Percentiles rank a stretch among this genome's conserved stretches.
phyloP scores from a whole-genome alignment of 2,888 invertebrate genomes.

The Colostygia pectinataria region DNA sequence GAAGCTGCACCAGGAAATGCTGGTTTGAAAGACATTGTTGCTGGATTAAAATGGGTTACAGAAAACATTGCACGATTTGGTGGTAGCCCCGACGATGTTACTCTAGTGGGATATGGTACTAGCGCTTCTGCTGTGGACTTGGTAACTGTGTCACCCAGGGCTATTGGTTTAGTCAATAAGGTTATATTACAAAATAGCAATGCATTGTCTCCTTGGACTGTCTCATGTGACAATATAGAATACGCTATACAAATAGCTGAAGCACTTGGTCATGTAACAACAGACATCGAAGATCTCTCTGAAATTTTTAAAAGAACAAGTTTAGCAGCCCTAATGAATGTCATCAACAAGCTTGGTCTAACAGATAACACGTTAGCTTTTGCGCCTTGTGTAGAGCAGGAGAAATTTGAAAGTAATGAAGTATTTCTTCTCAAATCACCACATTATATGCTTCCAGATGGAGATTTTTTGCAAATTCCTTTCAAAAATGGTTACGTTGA shows the following conservation, averaged over 20 bases:
- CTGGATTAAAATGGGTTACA: constrained; percentile 89
- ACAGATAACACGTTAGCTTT: constrained; percentile 69
- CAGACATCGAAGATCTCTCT: constrained; percentile 53
- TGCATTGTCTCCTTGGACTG: constrained; percentile 74
- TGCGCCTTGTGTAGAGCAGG: constrained; percentile 69
- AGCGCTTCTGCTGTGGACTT: constrained; percentile 84
- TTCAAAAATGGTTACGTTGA: constrained; percentile 69
- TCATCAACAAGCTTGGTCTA: constrained; percentile 65
- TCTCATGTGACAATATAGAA: constrained; percentile 62
- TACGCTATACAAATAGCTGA: constrained; percentile 64
- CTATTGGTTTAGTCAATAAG: constrained; percentile 60
- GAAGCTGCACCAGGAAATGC: constrained; percentile 90
- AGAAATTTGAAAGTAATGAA: constrained; percentile 42
- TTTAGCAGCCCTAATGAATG: constrained; percentile 62
- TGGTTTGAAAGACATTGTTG: constrained; percentile 92
- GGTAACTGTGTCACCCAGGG: constrained; percentile 63
- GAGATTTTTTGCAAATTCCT: constrained; percentile 59
- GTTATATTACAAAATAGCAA: constrained; percentile 70
- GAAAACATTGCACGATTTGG: constrained; percentile 90
- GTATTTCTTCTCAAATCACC: constrained; percentile 64
- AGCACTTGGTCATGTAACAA: constrained; percentile 61
- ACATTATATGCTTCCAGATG: constrained; percentile 48
- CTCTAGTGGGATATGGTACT: constrained; percentile 91
- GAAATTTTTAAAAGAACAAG: constrained; percentile 58
- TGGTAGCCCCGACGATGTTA: constrained; percentile 89